Conservation (phyloP, 2,113 vertebrate genomes). For the Mustela nigripes region DNA sequence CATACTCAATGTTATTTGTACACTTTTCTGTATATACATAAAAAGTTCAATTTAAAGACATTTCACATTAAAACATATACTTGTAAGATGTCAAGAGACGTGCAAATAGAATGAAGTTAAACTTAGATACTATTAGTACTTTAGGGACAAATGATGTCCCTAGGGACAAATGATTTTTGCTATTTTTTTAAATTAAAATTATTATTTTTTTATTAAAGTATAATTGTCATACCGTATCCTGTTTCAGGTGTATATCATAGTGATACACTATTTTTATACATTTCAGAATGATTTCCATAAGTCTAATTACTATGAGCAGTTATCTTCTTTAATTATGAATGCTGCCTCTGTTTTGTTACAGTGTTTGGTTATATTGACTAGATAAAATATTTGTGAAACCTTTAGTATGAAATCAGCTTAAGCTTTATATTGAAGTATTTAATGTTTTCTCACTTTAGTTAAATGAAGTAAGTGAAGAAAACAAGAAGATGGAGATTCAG, state of each 20-base stretch:
- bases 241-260: not conserved
- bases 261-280: not conserved
- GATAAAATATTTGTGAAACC: not conserved
- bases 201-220: not conserved
- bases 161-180: not conserved
- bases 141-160: not conserved
- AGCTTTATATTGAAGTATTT: conserved; percentile 45
- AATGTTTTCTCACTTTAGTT: conserved; percentile 87
- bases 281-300: not conserved
- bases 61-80: not conserved
- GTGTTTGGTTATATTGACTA: not conserved
- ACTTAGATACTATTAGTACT: not conserved
- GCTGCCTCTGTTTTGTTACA: not conserved
- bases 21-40: not conserved
- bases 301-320: not conserved
- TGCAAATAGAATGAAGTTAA: not conserved
- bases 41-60: not conserved
- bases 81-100: conserved; percentile 7
- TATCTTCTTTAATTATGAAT: not conserved
- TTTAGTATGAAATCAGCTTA: not conserved
- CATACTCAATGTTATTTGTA: not conserved
- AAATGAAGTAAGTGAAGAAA: conserved; percentile 90
- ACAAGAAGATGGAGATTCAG: conserved; percentile 91
- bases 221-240: not conserved
- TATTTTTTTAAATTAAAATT: not conserved